A percentile compares a stretch with the other conserved stretches of the same genome.
These are phyloP conservation scores for Pogonus chalceus DNA, from an alignment of 1,140 invertebrate species.

Conservation along the genomic window DNA sequence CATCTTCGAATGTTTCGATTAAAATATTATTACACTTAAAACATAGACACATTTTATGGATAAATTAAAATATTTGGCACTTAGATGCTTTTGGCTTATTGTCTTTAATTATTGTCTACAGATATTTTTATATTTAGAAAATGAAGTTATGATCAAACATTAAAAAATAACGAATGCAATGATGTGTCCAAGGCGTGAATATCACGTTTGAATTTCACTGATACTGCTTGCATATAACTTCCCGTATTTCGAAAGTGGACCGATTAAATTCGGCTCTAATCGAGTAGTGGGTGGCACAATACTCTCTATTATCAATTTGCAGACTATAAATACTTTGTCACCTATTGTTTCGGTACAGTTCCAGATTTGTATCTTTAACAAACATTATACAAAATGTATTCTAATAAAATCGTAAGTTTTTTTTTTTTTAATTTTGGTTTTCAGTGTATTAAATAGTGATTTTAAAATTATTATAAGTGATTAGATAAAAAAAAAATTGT, in stretches of 20 bases:
- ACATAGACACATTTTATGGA: too few relatives aligned
- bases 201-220: neutral
- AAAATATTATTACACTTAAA: too few relatives aligned
- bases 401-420: neutral
- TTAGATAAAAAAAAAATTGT: too few relatives aligned
- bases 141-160: neutral
- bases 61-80: too few relatives aligned
- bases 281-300: neutral
- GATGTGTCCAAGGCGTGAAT: neutral
- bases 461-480: slow-evolving; percentile 5
- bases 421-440: neutral
- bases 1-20: too few relatives aligned
- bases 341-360: neutral
- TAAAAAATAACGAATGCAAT: neutral
- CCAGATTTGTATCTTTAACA: neutral
- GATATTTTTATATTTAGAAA: neutral
- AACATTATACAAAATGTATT: neutral
- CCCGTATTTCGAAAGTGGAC: neutral
- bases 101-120: neutral
- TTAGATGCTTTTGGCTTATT: neutral
- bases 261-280: neutral
- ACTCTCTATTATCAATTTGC: neutral
- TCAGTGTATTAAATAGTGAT: neutral
- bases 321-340: neutral
- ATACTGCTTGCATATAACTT: neutral